Evolutionary conservation across 2,888 invertebrate species (phyloP), one percentile per base, ranked within the genome.

Genomic region (Drosophila algonquin): DNA sequence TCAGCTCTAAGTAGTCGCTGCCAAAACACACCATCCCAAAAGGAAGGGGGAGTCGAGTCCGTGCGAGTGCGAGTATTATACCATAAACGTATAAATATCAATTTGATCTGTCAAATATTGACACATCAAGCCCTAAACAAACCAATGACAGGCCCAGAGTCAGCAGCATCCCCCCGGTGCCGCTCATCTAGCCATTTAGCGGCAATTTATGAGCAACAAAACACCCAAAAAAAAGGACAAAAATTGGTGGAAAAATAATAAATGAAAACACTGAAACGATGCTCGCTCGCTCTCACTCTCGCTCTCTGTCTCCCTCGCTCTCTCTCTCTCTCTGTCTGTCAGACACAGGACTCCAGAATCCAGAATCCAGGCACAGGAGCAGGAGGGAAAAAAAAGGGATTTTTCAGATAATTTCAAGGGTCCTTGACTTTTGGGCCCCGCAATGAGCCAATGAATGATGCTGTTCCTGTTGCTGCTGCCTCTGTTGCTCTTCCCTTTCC

Each of bases 71-170:
- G 35, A 68, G 40, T 73, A 81, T 62, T 63, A 75, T 72, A 64
- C 71, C 69, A 75, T 75, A 76, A 77, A 68, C 56, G 87, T 84
- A 86, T 89, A 84, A 87, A 87, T 87, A 88, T 85, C 89, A 87
- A 89, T 89, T 89, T 84, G 79, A 90, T 90, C 80, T 87, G 89
- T 90, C 88, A 89, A 89, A 90, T 91, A 89, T 90, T 91, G 89
- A 90, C 89, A 89, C 82, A 88, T 89, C 89, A 91, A 90, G 90
- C 87, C 90, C 88, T 90, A 89, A 90, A 90, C 90, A 89, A 87
- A 88, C 90, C 91, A 91, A 90, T 87, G 90, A 88, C 87, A 88
- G 84, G 79, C 73, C 69, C 73, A 76, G 71, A 76, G 71, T 80
- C 45, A 16, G 44, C 79, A 79, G 80, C 70, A 67, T 48, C 56